Percentiles rank a stretch among this genome's conserved stretches.
phyloP scores from a whole-genome alignment of 1,140 invertebrate species.

The Danaus plexippus region DNA sequence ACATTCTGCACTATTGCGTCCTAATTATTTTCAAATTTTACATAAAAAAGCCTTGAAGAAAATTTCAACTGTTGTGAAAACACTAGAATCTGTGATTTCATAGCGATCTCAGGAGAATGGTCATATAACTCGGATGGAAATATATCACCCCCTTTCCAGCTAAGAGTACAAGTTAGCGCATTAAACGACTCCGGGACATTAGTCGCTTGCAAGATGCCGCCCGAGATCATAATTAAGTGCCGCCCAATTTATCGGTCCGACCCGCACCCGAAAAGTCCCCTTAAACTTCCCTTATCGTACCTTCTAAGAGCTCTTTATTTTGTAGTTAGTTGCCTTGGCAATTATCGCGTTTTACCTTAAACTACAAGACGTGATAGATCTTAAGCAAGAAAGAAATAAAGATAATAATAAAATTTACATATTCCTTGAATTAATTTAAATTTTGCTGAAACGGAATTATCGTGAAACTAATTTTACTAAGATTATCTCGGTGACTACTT shows the following conservation, averaged over 20 bases:
- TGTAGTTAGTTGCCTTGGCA: constrained; percentile 56
- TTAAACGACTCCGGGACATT: constrained; percentile 69
- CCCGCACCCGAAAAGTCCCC: constrained; percentile 64
- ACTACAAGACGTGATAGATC: constrained; percentile 12
- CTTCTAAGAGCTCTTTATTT: constrained; percentile 67
- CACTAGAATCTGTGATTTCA: too few relatives aligned
- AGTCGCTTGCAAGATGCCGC: constrained; percentile 70
- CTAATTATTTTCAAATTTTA: too few relatives aligned
- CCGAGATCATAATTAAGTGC: constrained; percentile 71
- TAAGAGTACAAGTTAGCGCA: constrained; percentile 68
- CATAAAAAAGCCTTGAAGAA: too few relatives aligned
- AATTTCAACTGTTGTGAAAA: too few relatives aligned
- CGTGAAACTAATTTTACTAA: too few relatives aligned
- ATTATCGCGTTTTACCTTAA: constrained; percentile 60
- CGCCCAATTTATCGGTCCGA: constrained; percentile 69
- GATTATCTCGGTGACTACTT: too few relatives aligned
- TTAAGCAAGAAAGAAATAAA: constrained; percentile 1
- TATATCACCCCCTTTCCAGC: constrained; percentile 67
- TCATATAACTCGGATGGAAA: constrained; percentile 45
- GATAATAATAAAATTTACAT: constrained; percentile 9
- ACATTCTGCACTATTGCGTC: too few relatives aligned
- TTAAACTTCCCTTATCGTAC: constrained; percentile 69
- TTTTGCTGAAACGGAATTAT: background rate
- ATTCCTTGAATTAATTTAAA: constrained; percentile 10
- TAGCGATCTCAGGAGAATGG: too few relatives aligned